Evolutionary conservation across 2,888 invertebrate genomes (phyloP).

Genomic region (Pasiphila rectangulata): DNA sequence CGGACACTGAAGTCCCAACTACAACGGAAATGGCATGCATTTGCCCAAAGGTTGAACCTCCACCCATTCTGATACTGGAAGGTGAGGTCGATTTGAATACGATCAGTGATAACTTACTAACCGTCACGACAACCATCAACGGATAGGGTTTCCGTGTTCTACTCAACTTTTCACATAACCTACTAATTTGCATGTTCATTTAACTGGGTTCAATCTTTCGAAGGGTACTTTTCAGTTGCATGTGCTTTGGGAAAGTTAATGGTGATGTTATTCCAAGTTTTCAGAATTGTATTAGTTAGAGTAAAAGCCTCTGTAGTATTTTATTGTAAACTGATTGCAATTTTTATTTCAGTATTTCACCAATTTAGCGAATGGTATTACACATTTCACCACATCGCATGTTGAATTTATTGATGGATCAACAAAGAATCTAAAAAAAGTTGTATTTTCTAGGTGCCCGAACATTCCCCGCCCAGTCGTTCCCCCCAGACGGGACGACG

Average conservation of each 20-base stretch:
- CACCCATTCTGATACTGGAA: conserved; percentile 91
- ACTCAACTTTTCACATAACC: conserved; percentile 48
- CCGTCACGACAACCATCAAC: conserved; percentile 57
- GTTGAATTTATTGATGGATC: conserved; percentile 29
- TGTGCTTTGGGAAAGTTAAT: conserved; percentile 38
- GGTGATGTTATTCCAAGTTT: conserved; percentile 28
- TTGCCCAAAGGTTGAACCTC: conserved; percentile 75
- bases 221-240: conserved; percentile 45
- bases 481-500: conserved; percentile 95
- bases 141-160: conserved; percentile 44
- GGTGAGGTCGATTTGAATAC: conserved; percentile 83
- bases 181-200: conserved; percentile 60
- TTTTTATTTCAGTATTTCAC: conserved; percentile 4
- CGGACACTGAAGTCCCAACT: conserved; percentile 40
- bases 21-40: conserved; percentile 54
- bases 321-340: conserved; percentile 1
- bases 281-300: conserved; percentile 14
- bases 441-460: conserved; percentile 85
- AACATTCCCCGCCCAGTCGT: conserved; percentile 93
- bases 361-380: conserved; percentile 22
- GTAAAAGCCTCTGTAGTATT: conserved; percentile 10
- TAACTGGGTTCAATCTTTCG: conserved; percentile 32
- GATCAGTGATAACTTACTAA: conserved; percentile 69
- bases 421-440: conserved; percentile 30
- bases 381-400: conserved; percentile 61